A percentile compares a stretch with the other conserved stretches of the same genome.
Conservation (phyloP, 2,888 invertebrate genomes). For the Apamea epomidion region DNA sequence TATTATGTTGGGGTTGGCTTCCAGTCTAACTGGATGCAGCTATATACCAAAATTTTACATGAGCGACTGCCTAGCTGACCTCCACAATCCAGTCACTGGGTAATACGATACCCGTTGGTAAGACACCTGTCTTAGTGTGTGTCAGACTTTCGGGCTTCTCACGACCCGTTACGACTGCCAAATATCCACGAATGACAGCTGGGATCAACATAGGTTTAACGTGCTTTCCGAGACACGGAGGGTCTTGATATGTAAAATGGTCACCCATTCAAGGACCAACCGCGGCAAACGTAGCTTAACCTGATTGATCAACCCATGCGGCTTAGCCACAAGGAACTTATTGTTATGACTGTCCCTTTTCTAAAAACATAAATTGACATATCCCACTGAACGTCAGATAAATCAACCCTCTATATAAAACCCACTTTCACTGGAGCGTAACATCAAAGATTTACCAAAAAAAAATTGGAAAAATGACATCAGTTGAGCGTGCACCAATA, state of each 20-base stretch:
- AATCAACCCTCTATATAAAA: slow-evolving; percentile 32
- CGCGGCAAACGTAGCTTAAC: not conserved
- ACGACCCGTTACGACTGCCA: not conserved
- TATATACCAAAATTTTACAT: not conserved
- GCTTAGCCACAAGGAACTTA: not conserved
- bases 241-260: not conserved
- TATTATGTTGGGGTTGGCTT: too few species aligned
- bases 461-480: slow-evolving; percentile 32
- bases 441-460: slow-evolving; percentile 21
- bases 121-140: too few species aligned
- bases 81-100: not conserved
- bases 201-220: not conserved
- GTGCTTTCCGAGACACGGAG: not conserved
- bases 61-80: not conserved
- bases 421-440: slow-evolving; percentile 24
- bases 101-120: too few species aligned
- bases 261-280: not conserved
- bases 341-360: not conserved
- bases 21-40: not conserved
- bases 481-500: slow-evolving; percentile 41
- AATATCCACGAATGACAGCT: not conserved
- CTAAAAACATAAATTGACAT: slow-evolving; percentile 21
- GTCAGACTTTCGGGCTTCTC: not conserved
- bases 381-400: slow-evolving; percentile 14
- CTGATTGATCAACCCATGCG: not conserved